phyloP scores from a whole-genome alignment of 2,888 invertebrate genomes.

The Euphydryas editha region DNA sequence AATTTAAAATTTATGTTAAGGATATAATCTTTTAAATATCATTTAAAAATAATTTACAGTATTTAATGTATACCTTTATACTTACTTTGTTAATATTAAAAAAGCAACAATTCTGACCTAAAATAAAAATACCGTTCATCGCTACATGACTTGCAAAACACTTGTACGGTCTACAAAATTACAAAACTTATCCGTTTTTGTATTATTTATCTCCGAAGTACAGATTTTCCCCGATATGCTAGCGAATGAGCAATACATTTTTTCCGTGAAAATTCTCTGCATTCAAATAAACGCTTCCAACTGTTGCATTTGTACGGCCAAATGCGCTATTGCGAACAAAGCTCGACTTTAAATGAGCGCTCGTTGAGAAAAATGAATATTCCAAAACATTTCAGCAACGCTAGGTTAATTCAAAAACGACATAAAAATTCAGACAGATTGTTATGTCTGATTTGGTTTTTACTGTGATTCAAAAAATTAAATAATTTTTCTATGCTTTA shows the following conservation, averaged over 20 bases:
- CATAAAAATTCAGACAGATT: slow-evolving; percentile 18
- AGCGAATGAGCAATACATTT: slow-evolving; percentile 14
- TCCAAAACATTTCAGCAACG: slow-evolving; percentile 26
- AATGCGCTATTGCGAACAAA: slow-evolving; percentile 29
- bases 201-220: background rate
- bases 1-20: too few relatives aligned
- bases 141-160: too few relatives aligned
- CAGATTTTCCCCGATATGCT: background rate
- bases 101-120: too few relatives aligned
- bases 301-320: slow-evolving; percentile 27
- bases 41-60: too few relatives aligned
- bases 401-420: slow-evolving; percentile 18
- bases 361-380: slow-evolving; percentile 33
- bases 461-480: background rate
- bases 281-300: slow-evolving; percentile 25
- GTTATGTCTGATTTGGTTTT: slow-evolving; percentile 8
- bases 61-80: too few relatives aligned
- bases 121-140: too few relatives aligned
- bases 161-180: background rate
- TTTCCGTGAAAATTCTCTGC: slow-evolving; percentile 15
- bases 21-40: too few relatives aligned
- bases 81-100: too few relatives aligned
- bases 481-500: background rate
- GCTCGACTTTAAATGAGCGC: slow-evolving; percentile 26
- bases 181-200: background rate